Evolutionary conservation across 2,888 invertebrate genomes (phyloP).

Genomic region (Ctena decussata): DNA sequence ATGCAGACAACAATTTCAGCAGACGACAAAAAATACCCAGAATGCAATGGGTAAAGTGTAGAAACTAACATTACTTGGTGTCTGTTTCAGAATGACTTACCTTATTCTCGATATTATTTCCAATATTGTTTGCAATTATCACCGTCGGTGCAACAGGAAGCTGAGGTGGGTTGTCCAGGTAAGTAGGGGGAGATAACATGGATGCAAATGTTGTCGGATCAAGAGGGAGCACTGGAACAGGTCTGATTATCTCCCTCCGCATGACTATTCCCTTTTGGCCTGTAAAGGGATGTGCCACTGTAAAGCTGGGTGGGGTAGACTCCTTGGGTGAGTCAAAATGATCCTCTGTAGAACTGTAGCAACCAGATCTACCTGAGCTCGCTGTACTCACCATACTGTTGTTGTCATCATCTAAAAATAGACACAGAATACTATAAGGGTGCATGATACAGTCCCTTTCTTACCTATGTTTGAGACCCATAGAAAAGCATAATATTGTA

Average conservation of each 20-base stretch:
- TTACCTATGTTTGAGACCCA: too few species aligned
- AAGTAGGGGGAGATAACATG: conserved; percentile 38
- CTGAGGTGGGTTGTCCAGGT: conserved; percentile 50
- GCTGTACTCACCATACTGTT: neutral
- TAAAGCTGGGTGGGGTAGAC: neutral
- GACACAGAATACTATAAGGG: too few species aligned
- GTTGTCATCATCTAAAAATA: neutral
- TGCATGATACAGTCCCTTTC: too few species aligned
- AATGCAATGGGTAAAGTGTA: too few species aligned
- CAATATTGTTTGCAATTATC: neutral
- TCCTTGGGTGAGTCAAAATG: neutral
- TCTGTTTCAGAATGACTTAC: too few species aligned
- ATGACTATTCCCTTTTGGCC: neutral
- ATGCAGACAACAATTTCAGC: too few species aligned
- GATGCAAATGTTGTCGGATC: conserved; percentile 33
- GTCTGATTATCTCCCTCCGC: conserved; percentile 41
- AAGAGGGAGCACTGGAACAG: conserved; percentile 55
- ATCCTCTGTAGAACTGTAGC: neutral
- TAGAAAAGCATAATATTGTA: too few species aligned
- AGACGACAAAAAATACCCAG: too few species aligned
- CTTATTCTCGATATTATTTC: neutral
- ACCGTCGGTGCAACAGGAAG: neutral
- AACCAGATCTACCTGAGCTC: neutral
- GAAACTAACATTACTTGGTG: too few species aligned
- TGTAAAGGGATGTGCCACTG: neutral